Evolutionary conservation across 2,797 vertebrate species (phyloP), one percentile per base, ranked within the genome.

Genomic region (Atherinosoma microstoma): DNA sequence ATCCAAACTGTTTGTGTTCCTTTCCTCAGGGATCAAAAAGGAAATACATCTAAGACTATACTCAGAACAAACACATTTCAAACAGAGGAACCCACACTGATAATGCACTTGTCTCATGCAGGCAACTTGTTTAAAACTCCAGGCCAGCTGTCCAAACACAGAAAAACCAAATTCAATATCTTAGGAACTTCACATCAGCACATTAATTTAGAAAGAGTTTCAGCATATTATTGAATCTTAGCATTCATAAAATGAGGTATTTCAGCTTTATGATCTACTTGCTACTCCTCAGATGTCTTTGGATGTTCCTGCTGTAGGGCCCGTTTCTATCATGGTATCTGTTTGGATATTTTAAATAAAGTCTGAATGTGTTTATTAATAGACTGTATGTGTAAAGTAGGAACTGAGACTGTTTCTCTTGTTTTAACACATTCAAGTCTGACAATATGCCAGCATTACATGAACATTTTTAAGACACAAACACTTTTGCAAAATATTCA

Each of bases 111-210:
- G 83, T 75, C 80, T 86, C 82, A 87, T 84, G 88, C 74, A 83
- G 87, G 38, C 83, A 65, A 81, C 80, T 76, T 29, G 11, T 82
- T 78, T 75, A 73, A 83, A 76, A 67, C 67, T 87, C 49, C 42
- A 30, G 70, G 29, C 80, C 91, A 93, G 91, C 91, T 93, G 90
- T 91, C 75, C 76, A 92, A 93, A 93, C 89, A 93, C 6, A 72
- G 56, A 22, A 76, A 53, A 63, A 66, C 24, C 22, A 27, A 82
- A 84, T 84, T 71, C 75, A 87, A 88, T 88, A 90, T 87, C 74
- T 18, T 24, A 72, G 67, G 78, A 84, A 73, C 62, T 58, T 62
- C 22, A 70, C 59, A 86, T 78, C 75, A 57, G 51, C 74, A 81
- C 53, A 49, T 75, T 82, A 47, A 80, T 79, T 88, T 83, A 58